Conservation (phyloP, 2,113 vertebrate genomes). For the Delphinus delphis region DNA sequence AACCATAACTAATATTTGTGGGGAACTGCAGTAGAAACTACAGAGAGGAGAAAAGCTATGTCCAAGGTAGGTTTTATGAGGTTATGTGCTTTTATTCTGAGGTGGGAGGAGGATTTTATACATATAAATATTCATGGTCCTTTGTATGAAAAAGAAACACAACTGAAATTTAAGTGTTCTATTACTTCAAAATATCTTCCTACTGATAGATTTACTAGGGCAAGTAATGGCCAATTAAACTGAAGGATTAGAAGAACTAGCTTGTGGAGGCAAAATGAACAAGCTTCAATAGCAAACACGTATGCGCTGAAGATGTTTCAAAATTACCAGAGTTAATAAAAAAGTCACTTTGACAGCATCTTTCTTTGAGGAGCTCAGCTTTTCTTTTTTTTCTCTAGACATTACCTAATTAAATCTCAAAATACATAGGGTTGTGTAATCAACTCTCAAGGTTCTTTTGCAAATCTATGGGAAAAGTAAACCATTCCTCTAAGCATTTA, state of each 20-base stretch:
- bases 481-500: slow-evolving; percentile 48
- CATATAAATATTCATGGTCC: neutral
- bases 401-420: slow-evolving; percentile 67
- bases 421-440: slow-evolving; percentile 34
- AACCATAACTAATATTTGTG: neutral
- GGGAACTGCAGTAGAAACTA: neutral
- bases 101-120: neutral
- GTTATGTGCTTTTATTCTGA: neutral
- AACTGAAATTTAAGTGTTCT: slow-evolving; percentile 52
- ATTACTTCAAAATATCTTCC: slow-evolving; percentile 63
- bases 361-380: slow-evolving; percentile 38
- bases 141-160: slow-evolving; percentile 41
- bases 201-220: slow-evolving; percentile 59
- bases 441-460: slow-evolving; percentile 44
- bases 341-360: slow-evolving; percentile 58
- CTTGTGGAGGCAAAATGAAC: slow-evolving; percentile 65
- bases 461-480: slow-evolving; percentile 47
- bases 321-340: slow-evolving; percentile 65
- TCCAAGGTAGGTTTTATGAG: neutral
- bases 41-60: neutral
- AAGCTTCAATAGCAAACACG: slow-evolving; percentile 42
- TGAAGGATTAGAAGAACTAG: slow-evolving; percentile 58
- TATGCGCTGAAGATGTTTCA: slow-evolving; percentile 48
- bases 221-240: slow-evolving; percentile 66
- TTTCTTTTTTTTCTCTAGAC: neutral